Base-by-base conservation (phyloP, 2,797 vertebrate genomes). In the Botia kubotai region DNA sequence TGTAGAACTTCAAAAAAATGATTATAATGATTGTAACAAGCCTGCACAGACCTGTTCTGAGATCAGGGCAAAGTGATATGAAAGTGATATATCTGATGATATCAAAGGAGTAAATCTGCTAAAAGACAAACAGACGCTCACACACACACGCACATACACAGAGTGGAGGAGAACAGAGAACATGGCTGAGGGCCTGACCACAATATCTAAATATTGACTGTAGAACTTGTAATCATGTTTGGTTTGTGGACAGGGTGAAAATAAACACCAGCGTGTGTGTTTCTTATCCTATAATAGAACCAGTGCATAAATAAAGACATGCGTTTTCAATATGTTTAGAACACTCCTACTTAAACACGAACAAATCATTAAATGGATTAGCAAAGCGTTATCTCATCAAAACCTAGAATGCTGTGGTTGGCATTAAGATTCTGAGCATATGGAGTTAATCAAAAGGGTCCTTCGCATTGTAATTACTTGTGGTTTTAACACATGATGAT, bases 181-280 rank as follows among this genome's bases (percentile, higher is more conserved):
- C 60, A 82, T 75, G 75, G 81, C 83, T 87, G 86, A 83, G 86
- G 84, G 87, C 89, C 91, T 89, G 83, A 85, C 90, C 89, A 83
- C 89, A 79, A 79, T 88, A 91, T 91, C 91, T 93, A 93, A 93
- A 93, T 93, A 93, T 93, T 91, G 91, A 91, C 91, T 92, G 89
- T 84, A 88, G 62, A 91, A 88, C 90, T 90, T 91, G 89, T 91
- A 93, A 93, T 92, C 90, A 92, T 89, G 89, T 87, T 88, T 85
- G 89, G 90, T 83, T 89, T 84, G 81, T 11, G 89, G 91, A 86
- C 85, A 90, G 81, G 88, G 87, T 88, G n/a, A 82, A 92, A 90
- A 91, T 91, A 92, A 92, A 91, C 91, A 91, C 86, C 82, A 82
- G 83, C 70, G 68, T 82, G 71, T 60, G 53, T 33, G 58, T 58